Evolutionary conservation across 1,140 invertebrate genomes (phyloP).

Genomic region (Colletes latitarsis): DNA sequence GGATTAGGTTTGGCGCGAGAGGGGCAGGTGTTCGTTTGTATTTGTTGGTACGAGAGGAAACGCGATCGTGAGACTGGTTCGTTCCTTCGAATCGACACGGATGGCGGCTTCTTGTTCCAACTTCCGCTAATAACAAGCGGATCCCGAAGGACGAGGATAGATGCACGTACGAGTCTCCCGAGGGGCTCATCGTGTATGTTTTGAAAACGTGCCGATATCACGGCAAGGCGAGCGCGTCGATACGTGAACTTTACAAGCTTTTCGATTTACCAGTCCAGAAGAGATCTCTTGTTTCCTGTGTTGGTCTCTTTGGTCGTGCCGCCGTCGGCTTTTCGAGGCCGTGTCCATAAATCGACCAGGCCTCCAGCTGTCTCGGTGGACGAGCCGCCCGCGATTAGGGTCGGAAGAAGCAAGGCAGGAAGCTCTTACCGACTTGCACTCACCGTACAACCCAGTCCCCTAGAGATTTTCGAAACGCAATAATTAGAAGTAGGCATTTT

Average conservation of each 20-base stretch:
- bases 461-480: no score
- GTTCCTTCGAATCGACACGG: background rate
- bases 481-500: no score
- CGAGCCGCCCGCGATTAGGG: conserved; percentile 1
- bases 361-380: conserved; percentile 45
- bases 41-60: background rate
- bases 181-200: conserved; percentile 65
- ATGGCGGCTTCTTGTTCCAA: conserved; percentile 39
- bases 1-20: no score
- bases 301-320: conserved; percentile 30
- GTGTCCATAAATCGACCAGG: conserved; percentile 49
- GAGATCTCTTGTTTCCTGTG: conserved; percentile 38
- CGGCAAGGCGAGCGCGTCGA: conserved; percentile 25
- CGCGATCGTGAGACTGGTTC: background rate
- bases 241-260: conserved; percentile 23
- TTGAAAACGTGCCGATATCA: conserved; percentile 75
- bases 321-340: background rate
- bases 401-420: background rate
- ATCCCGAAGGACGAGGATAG: conserved; percentile 31
- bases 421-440: background rate
- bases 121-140: conserved; percentile 42
- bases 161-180: conserved; percentile 46
- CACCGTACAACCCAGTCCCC: no score
- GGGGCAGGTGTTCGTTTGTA: background rate
- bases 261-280: conserved; percentile 25